These are phyloP conservation scores for Melospiza melodia DNA, from an alignment of 2,113 vertebrate genomes.

Conservation along the genomic window DNA sequence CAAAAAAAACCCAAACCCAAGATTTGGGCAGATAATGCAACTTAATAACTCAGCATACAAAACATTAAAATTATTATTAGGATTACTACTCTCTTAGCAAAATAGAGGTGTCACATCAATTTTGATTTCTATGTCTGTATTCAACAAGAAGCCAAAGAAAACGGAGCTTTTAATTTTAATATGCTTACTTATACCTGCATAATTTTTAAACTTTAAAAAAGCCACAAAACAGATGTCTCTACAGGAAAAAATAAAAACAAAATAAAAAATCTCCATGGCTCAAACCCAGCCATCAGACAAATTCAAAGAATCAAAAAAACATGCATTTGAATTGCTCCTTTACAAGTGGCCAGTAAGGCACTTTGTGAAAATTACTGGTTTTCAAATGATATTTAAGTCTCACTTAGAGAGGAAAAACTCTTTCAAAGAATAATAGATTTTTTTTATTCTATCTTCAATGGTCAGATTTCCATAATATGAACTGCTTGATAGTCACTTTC, in stretches of 20 bases:
- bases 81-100: not conserved
- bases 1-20: not conserved
- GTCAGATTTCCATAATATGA: slow-evolving; percentile 80
- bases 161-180: not conserved
- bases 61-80: not conserved
- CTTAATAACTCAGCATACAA: not conserved
- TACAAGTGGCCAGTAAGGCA: slow-evolving; percentile 40
- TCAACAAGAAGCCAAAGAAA: not conserved
- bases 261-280: slow-evolving; percentile 2
- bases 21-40: not conserved
- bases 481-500: slow-evolving; percentile 77
- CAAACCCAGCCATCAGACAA: slow-evolving; percentile 17
- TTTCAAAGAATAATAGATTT: slow-evolving; percentile 76
- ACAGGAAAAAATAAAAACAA: slow-evolving; percentile 35
- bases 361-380: slow-evolving; percentile 64
- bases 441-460: slow-evolving; percentile 72
- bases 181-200: not conserved
- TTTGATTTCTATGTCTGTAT: not conserved
- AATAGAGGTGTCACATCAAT: not conserved
- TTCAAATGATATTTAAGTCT: slow-evolving; percentile 70
- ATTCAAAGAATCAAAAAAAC: slow-evolving; percentile 45
- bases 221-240: not conserved
- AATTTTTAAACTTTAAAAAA: not conserved
- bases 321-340: slow-evolving; percentile 49
- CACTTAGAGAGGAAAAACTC: slow-evolving; percentile 64